These are phyloP conservation scores for Hephaestus fuliginosus DNA, from an alignment of 2,797 vertebrate species.

Conservation along the genomic window DNA sequence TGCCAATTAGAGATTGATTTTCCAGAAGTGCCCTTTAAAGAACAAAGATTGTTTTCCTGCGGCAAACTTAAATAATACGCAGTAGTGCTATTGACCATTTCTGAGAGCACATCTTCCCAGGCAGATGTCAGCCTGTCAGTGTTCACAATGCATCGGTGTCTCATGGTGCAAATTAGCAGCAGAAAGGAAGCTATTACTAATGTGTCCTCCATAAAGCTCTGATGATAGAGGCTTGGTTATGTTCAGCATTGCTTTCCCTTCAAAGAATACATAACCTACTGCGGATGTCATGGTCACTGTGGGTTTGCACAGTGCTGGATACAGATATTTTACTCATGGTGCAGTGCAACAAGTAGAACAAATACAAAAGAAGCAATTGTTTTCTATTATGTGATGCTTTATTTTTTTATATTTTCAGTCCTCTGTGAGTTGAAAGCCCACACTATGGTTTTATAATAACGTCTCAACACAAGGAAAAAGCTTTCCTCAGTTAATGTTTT, in stretches of 20 bases:
- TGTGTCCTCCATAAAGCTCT: neutral
- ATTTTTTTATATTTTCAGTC: neutral
- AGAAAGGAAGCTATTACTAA: constrained; percentile 24
- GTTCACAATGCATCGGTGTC: constrained; percentile 1
- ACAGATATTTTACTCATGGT: neutral
- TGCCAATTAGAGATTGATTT: constrained; percentile 2
- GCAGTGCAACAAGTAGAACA: neutral
- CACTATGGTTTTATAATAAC: neutral
- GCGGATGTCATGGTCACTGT: neutral
- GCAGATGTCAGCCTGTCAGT: constrained; percentile 25
- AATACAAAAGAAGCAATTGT: neutral
- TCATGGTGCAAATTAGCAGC: constrained; percentile 12
- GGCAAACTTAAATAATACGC: no score
- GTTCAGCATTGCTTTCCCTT: neutral
- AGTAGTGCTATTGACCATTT: neutral
- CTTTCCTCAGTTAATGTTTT: constrained; percentile 14
- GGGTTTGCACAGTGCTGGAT: neutral
- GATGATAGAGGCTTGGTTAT: constrained; percentile 3
- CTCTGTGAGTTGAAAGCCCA: neutral
- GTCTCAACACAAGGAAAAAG: neutral
- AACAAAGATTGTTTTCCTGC: neutral
- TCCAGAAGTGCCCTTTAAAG: neutral
- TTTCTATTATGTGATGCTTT: neutral
- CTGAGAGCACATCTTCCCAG: constrained; percentile 5
- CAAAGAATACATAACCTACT: neutral